Percentiles rank a stretch among this genome's conserved stretches.
Evolutionary conservation across 2,888 invertebrate species (phyloP).

Genomic region (Lepidochrysops patricia): DNA sequence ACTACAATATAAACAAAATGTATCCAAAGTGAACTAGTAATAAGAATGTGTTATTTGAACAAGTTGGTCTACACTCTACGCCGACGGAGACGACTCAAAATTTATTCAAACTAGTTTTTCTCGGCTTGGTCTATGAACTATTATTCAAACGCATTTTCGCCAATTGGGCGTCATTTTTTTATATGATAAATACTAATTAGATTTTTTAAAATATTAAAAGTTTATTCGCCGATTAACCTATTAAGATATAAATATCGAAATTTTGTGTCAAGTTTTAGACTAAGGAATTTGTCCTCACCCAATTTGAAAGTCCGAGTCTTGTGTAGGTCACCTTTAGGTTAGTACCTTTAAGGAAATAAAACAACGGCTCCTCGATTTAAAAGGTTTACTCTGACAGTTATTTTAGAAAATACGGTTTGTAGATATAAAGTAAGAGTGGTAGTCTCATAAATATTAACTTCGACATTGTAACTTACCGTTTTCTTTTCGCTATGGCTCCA

Average conservation of each 20-base stretch:
- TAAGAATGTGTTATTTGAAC: constrained; percentile 32
- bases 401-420: constrained; percentile 10
- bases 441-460: constrained; percentile 17
- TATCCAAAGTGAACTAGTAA: constrained; percentile 51
- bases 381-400: neutral
- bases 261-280: neutral
- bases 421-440: constrained; percentile 6
- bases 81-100: neutral
- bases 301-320: neutral
- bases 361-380: neutral
- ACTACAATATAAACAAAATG: constrained; percentile 50
- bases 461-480: constrained; percentile 14
- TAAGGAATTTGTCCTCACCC: neutral
- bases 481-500: constrained; percentile 19
- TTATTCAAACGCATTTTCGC: no score
- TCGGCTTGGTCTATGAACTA: no score
- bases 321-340: no score
- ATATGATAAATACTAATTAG: no score
- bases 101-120: neutral
- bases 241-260: neutral
- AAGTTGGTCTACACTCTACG: neutral
- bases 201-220: no score
- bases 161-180: no score
- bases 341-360: neutral
- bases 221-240: neutral